Percentiles rank a stretch among this genome's conserved stretches.
Evolutionary conservation across 1,140 invertebrate species (phyloP).

Genomic region (Delia radicum): DNA sequence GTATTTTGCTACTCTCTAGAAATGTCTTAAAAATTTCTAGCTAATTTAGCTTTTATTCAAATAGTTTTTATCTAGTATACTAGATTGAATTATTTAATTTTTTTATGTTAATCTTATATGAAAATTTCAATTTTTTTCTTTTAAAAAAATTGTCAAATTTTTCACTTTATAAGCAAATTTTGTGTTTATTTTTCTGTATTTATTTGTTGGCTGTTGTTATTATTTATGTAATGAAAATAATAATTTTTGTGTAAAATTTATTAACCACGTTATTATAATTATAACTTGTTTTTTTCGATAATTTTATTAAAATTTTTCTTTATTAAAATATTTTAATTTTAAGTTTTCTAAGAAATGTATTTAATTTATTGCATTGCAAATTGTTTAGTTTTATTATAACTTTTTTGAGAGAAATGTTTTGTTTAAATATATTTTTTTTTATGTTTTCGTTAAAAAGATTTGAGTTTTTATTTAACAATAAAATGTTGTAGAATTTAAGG

Average conservation of each 20-base stretch:
- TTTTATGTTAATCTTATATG: not conserved
- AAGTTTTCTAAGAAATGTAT: not conserved
- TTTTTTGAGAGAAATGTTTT: too few species aligned
- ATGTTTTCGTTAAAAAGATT: too few species aligned
- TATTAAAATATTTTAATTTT: not conserved
- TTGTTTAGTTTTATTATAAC: slow-evolving; percentile 18
- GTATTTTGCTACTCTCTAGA: not conserved
- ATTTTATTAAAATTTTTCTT: not conserved
- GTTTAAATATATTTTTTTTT: too few species aligned
- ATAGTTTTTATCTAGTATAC: not conserved
- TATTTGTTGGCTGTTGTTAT: slow-evolving; percentile 11
- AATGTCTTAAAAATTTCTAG: not conserved
- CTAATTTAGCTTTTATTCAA: not conserved
- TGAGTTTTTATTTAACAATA: too few species aligned
- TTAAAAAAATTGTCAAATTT: slow-evolving; percentile 12
- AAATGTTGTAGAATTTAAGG: too few species aligned
- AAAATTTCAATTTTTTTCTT: slow-evolving; percentile 27
- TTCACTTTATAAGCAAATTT: not conserved
- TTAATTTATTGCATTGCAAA: not conserved
- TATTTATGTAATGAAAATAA: slow-evolving; percentile 1
- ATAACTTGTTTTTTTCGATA: slow-evolving; percentile 18
- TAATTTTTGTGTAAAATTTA: slow-evolving; percentile 2
- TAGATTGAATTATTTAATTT: not conserved
- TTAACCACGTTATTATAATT: slow-evolving; percentile 7
- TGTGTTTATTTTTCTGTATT: slow-evolving; percentile 4